Base-by-base conservation (phyloP, 1,140 invertebrate genomes). In the Pachypeltis micranthus region DNA sequence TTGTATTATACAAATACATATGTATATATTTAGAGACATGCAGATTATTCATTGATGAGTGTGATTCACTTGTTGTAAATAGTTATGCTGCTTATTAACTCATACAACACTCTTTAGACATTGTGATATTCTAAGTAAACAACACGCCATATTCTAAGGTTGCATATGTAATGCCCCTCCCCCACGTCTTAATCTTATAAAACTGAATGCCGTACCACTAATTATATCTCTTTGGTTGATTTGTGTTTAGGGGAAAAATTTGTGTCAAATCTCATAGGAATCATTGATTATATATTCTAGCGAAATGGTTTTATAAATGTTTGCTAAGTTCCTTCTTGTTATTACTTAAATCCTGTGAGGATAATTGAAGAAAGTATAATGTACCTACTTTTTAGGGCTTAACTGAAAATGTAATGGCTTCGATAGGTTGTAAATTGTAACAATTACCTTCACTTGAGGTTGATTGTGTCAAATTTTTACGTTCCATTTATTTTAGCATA, bases 51-150 rank as follows among this genome's bases (percentile, higher is more conserved):
- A 51, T 51, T 51, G 12, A 51, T 51, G 47, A 51, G 47, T 51
- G 21, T 51, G 23, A 16, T 51, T 51, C 4, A 10, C 47, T 51
- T 21, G 12, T 51, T 51, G 47, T 51, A 51, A 51, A 51, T 51
- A 51, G 4, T 4, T 21, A 51, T 51, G 23, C 47, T 14, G 47
- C 23, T 51, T 51, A 21, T 58, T 10, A 44, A 12, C 12, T 23
- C 19, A 60, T 39, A 60, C 29, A 58, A 58, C 24, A 58, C 7
- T 24, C 24, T 62, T 61, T 62, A 62, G 61, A 26, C 47, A 62
- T 54, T 62, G 61, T 62, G 61, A 62, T 62, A 62, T 62, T 62
- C 55, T 62, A 47, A 54, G 28, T 24, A 47, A 55, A 27, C 21
- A 26, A 31, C n/a, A 27, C 24, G 23, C 28, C 21, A 58, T 58